Conservation (phyloP, 2,113 vertebrate species). For the Drymodes brunneopygia region DNA sequence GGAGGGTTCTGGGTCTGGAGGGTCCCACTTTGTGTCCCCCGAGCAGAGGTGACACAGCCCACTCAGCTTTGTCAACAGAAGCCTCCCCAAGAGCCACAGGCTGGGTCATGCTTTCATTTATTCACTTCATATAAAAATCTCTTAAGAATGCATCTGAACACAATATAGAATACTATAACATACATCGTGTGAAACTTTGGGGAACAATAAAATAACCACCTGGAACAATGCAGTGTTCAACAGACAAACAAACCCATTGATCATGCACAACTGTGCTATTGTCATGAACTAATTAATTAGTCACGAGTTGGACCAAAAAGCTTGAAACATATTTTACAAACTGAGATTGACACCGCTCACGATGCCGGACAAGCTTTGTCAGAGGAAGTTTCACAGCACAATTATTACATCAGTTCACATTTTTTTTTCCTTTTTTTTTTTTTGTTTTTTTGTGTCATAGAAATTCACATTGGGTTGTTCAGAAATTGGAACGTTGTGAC, state of each 20-base stretch:
- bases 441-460: conserved; percentile 59
- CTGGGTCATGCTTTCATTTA: conserved; percentile 95
- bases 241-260: conserved; percentile 83
- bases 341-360: conserved; percentile 82
- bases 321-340: conserved; percentile 85
- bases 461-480: conserved; percentile 82
- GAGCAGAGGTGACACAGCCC: background rate
- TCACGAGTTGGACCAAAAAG: conserved; percentile 86
- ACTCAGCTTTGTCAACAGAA: background rate
- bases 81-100: background rate
- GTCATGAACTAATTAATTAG: conserved; percentile 80
- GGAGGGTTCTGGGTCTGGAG: background rate
- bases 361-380: conserved; percentile 86
- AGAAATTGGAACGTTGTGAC: conserved; percentile 73
- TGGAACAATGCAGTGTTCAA: conserved; percentile 86
- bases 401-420: conserved; percentile 88
- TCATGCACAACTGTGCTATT: conserved; percentile 92
- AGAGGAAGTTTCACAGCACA: conserved; percentile 91
- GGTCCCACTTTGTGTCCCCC: background rate
- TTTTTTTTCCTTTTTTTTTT: background rate
- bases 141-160: conserved; percentile 93
- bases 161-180: conserved; percentile 98
- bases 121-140: conserved; percentile 99
- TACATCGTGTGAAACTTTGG: conserved; percentile 93
- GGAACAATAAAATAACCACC: conserved; percentile 85